Conservation (phyloP, 2,113 vertebrate genomes). For the Passer montanus region DNA sequence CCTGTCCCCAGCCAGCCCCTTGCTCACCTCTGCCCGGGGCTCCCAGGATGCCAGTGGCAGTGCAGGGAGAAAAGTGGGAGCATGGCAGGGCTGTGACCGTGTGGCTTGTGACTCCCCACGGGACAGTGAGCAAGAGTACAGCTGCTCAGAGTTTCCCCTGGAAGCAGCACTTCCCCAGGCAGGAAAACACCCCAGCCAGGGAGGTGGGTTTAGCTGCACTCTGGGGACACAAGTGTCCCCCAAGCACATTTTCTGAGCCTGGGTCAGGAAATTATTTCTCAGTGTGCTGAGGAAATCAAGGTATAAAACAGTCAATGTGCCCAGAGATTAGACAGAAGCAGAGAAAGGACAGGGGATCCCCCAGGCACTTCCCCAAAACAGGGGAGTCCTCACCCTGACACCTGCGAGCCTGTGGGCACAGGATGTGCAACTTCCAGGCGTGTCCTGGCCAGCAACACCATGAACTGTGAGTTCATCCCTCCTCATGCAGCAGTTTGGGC, state of each 20-base stretch:
- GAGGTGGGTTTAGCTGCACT: not conserved
- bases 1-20: not conserved
- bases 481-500: not conserved
- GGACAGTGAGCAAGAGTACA: not conserved
- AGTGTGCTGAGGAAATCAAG: not conserved
- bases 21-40: not conserved
- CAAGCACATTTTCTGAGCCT: not conserved
- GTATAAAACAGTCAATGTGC: not conserved
- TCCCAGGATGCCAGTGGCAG: not conserved
- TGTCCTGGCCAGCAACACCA: rapidly evolving
- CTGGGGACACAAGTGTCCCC: not conserved
- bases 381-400: not conserved
- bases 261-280: not conserved
- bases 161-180: conserved; percentile 51
- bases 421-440: not conserved
- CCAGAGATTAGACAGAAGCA: not conserved
- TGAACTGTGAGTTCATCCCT: not conserved
- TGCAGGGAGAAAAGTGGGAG: not conserved
- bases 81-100: not conserved
- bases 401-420: rapidly evolving
- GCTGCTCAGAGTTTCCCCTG: conserved; percentile 54
- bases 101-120: conserved; percentile 48
- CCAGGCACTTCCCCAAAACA: not conserved
- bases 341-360: not conserved
- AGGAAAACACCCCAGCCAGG: not conserved